phyloP scores from a whole-genome alignment of 30 jellyfish, hydroid and myxozoan genomes.

The Chrysaora quinquecirrha region DNA sequence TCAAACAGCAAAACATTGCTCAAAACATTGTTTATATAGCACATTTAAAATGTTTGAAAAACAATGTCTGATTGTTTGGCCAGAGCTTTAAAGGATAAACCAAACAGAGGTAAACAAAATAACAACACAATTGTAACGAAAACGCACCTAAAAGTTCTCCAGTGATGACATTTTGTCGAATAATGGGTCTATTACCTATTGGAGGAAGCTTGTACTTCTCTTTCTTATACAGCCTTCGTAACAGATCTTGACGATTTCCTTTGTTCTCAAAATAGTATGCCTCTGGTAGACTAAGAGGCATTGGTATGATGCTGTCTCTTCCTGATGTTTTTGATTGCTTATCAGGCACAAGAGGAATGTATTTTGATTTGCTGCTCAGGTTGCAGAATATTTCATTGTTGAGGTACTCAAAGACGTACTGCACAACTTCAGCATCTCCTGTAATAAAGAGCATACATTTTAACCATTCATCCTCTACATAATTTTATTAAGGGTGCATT shows the following conservation, averaged over 20 bases:
- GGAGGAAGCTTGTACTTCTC: background rate
- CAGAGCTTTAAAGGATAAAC: too few species aligned
- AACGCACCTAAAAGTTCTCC: constrained; percentile 1
- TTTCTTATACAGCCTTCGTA: background rate
- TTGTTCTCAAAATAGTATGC: background rate
- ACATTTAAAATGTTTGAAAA: too few species aligned
- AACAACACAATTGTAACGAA: too few species aligned
- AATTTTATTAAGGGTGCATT: too few species aligned
- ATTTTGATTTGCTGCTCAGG: background rate
- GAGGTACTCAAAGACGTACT: background rate
- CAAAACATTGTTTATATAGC: too few species aligned
- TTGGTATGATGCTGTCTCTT: background rate
- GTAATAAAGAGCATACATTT: too few species aligned
- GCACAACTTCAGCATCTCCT: background rate
- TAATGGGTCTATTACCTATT: background rate
- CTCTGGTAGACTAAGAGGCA: background rate
- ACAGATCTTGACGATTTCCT: background rate
- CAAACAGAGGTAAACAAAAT: too few species aligned
- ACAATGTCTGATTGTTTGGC: too few species aligned
- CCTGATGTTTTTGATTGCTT: background rate
- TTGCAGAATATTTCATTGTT: background rate
- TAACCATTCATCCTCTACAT: too few species aligned
- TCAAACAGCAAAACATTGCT: too few species aligned
- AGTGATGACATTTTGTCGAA: background rate
- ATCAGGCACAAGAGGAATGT: background rate